A percentile compares a stretch with the other conserved stretches of the same genome.
Evolutionary conservation across 2,888 invertebrate genomes (phyloP).

Genomic region (Mesoligia furuncula): DNA sequence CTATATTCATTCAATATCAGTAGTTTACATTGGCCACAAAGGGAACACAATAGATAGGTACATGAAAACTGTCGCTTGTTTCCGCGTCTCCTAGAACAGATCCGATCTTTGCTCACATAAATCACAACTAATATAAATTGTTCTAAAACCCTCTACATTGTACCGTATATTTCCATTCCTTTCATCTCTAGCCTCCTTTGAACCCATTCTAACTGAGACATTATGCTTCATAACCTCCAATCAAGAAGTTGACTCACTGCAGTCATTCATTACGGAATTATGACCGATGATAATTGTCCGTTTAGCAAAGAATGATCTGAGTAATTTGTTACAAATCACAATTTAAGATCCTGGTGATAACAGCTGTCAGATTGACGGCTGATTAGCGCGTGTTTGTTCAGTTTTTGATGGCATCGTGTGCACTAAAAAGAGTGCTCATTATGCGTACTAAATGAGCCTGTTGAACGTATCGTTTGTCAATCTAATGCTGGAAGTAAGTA

Average conservation of each 20-base stretch:
- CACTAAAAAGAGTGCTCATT: conserved; percentile 56
- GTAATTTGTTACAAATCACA: conserved; percentile 72
- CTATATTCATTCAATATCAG: neutral
- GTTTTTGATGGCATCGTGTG: conserved; percentile 51
- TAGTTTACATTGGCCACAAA: neutral
- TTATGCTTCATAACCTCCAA: conserved; percentile 61
- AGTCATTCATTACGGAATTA: conserved; percentile 61
- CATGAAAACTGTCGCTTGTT: conserved; percentile 12
- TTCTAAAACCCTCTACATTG: conserved; percentile 42
- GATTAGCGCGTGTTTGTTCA: conserved; percentile 64
- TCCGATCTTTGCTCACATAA: conserved; percentile 48
- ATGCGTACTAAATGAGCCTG: conserved; percentile 56
- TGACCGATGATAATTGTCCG: conserved; percentile 65
- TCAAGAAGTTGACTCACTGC: conserved; percentile 56
- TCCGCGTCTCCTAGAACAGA: conserved; percentile 32
- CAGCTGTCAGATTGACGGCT: conserved; percentile 73
- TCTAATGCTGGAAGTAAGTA: conserved; percentile 38
- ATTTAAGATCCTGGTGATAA: conserved; percentile 70
- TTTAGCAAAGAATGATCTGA: conserved; percentile 66
- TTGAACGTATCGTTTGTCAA: conserved; percentile 55
- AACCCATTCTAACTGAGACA: conserved; percentile 54
- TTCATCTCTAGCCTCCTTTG: conserved; percentile 54
- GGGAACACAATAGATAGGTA: neutral
- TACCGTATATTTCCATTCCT: conserved; percentile 52
- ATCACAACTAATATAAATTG: conserved; percentile 50